Evolutionary conservation across 1,140 invertebrate species (phyloP).

Genomic region (Rhyacophila brunnea): DNA sequence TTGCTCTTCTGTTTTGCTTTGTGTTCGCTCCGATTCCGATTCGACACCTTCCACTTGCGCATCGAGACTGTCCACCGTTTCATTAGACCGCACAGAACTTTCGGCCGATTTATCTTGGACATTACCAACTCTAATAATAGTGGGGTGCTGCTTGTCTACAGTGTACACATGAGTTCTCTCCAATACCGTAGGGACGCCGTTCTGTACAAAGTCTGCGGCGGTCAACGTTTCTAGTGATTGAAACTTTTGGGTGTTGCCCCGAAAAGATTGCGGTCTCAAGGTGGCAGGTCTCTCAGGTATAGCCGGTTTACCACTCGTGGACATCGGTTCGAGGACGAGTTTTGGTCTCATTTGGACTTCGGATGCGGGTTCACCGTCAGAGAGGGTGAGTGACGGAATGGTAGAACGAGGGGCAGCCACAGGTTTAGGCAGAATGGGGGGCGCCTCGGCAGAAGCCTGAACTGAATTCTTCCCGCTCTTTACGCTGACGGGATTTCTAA

Average conservation of each 20-base stretch:
- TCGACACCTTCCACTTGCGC: neutral
- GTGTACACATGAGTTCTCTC: constrained; percentile 67
- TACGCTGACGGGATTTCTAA: constrained; percentile 18
- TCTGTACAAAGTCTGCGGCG: constrained; percentile 10
- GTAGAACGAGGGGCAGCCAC: constrained; percentile 20
- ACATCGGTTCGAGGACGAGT: constrained; percentile 4
- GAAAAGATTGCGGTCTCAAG: constrained; percentile 61
- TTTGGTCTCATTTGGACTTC: constrained; percentile 43
- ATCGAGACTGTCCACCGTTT: neutral
- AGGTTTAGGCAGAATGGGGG: constrained; percentile 1
- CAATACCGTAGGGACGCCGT: constrained; percentile 50
- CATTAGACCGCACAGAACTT: neutral
- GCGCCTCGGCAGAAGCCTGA: neutral
- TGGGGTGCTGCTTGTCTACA: constrained; percentile 69
- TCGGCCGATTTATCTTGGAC: constrained; percentile 14
- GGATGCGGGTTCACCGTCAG: constrained; percentile 17
- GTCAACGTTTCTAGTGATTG: constrained; percentile 38
- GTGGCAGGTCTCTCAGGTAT: constrained; percentile 71
- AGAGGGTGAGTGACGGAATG: constrained; percentile 4
- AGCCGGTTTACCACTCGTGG: constrained; percentile 58
- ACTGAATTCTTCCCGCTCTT: constrained; percentile 20
- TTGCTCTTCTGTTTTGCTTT: constrained; percentile 43
- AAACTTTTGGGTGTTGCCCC: constrained; percentile 38
- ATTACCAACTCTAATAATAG: constrained; percentile 60
- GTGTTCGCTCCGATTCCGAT: constrained; percentile 42